Conservation (phyloP, 2,888 invertebrate species). For the Exocentrus adspersus region DNA sequence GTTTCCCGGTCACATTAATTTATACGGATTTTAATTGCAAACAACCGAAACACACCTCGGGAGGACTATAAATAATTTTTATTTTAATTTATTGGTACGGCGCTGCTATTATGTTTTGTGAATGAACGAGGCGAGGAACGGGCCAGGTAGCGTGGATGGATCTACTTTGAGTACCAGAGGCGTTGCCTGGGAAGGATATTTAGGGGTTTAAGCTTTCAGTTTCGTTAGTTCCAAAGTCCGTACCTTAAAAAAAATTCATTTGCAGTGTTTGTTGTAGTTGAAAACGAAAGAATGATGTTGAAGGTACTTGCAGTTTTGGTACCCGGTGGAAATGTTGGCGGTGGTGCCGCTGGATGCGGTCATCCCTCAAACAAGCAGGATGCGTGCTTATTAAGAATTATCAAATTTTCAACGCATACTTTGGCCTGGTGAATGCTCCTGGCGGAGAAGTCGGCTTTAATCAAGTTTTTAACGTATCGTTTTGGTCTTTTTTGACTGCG, state of each 20-base stretch:
- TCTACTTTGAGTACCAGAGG: not conserved
- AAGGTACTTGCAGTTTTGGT: not conserved
- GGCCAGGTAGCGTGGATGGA: conserved; percentile 17
- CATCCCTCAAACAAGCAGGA: conserved; percentile 49
- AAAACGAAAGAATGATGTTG: no score
- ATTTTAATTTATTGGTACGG: conserved; percentile 19
- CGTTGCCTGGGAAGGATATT: not conserved
- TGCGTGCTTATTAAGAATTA: conserved; percentile 61
- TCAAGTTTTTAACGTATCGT: conserved; percentile 46
- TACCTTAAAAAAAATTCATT: no score
- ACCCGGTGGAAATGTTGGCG: not conserved
- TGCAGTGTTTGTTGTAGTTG: no score
- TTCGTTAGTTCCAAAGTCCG: no score
- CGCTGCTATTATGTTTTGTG: conserved; percentile 21
- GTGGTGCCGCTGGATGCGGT: conserved; percentile 19
- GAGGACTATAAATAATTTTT: conserved; percentile 18
- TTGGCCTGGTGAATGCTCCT: conserved; percentile 40
- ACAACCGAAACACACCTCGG: conserved; percentile 14
- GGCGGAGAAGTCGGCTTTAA: conserved; percentile 43
- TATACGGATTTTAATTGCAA: conserved; percentile 16
- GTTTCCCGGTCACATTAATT: conserved; percentile 19
- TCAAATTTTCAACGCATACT: conserved; percentile 62
- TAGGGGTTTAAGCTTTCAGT: no score
- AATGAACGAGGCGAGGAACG: conserved; percentile 13
- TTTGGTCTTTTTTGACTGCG: conserved; percentile 37